These are phyloP conservation scores for Pristionchus fissidentatus DNA, from an alignment of 2,888 invertebrate genomes.

Conservation along the genomic window DNA sequence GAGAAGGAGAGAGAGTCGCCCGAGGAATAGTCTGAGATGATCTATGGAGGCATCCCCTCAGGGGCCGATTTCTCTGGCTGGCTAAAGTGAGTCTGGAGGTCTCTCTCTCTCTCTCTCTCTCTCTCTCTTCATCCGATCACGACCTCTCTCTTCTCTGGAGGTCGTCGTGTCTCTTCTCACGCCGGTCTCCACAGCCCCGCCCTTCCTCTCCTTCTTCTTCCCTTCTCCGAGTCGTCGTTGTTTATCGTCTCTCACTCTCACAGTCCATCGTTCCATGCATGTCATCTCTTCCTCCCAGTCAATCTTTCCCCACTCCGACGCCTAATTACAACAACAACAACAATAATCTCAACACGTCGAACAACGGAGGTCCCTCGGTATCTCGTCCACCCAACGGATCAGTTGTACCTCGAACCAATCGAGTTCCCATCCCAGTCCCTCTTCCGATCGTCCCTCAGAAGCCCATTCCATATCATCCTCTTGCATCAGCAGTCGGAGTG, in stretches of 20 bases:
- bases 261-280: slow-evolving; percentile 47
- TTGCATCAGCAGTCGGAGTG: slow-evolving; percentile 31
- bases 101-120: neutral
- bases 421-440: slow-evolving; percentile 40
- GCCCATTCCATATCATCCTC: slow-evolving; percentile 43
- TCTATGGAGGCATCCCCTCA: slow-evolving; percentile 31
- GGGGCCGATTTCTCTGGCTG: slow-evolving; percentile 31
- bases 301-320: slow-evolving; percentile 20
- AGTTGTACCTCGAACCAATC: slow-evolving; percentile 27
- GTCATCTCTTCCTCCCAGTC: slow-evolving; percentile 45
- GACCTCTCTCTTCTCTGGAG: neutral
- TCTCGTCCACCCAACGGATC: slow-evolving; percentile 46
- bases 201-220: neutral
- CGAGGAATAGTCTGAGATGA: slow-evolving; percentile 35
- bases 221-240: slow-evolving; percentile 2
- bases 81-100: slow-evolving; percentile 43
- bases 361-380: neutral
- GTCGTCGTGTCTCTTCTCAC: slow-evolving; percentile 11
- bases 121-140: neutral
- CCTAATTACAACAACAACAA: slow-evolving; percentile 21
- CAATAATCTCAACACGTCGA: slow-evolving; percentile 17
- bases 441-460: slow-evolving; percentile 25
- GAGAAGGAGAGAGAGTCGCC: slow-evolving; percentile 8
- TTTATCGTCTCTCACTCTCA: slow-evolving; percentile 20
- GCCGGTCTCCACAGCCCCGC: too few species aligned